Base-by-base conservation (phyloP, 2,797 vertebrate species). In the Rhinogobio ventralis region DNA sequence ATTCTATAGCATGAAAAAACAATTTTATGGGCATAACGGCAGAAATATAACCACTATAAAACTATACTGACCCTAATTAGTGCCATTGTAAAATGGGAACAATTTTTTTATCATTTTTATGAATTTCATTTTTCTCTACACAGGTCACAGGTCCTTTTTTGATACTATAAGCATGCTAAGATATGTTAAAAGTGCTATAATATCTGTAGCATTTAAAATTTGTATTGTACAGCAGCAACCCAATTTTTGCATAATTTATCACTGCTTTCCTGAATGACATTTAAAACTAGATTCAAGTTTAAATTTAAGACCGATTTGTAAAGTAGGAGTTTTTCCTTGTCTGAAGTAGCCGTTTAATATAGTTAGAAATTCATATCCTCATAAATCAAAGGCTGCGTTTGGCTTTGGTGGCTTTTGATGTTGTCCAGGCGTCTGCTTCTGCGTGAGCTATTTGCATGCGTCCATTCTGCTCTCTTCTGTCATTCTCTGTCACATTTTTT, bases 101-200 rank as follows among this genome's bases (percentile, higher is more conserved):
- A 87, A 88, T 87, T 84, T 92, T 93, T 86, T 78, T 89, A 86
- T 88, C 53, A 69, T 88, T 93, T 94, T 93, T 87, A 87, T 92
- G 89, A 72, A 87, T 89, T 90, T 92, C 84, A 86, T 87, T 88
- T 86, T 92, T 90, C 85, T 82, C 86, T 68, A 88, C 83, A 85
- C 55, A 73, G 89, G 90, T 90, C 88, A 88, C 6, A 30, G 25
- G 60, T 64, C 33, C 23, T 86, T 85, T 87, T 92, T 91, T 92
- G 90, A 89, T 90, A 91, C 90, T 91, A 92, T 92, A 91, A 93
- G 92, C 85, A 53, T 76, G 81, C 20, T 45, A 68, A 69, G 62
- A 84, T 73, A 86, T 76, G 67, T 91, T 86, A 90, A 87, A 89
- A 83, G 11, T 30, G 17, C 25, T 36, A 71, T 57, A 57, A 28